Conservation (phyloP, 2,113 vertebrate species). For the Emberiza fucata region DNA sequence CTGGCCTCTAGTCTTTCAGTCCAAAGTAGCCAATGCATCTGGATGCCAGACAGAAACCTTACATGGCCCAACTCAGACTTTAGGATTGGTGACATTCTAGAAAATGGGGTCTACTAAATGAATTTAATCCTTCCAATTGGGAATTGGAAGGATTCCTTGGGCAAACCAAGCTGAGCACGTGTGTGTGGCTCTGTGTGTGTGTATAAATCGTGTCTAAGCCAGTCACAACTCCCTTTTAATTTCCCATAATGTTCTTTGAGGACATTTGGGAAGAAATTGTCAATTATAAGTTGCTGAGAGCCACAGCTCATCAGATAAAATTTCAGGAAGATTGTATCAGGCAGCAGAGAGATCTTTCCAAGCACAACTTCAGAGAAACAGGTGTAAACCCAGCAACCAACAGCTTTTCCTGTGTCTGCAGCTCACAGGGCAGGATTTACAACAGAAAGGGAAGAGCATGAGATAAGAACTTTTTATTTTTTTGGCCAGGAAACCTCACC, state of each 20-base stretch:
- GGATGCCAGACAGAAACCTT: background rate
- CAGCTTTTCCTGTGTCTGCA: background rate
- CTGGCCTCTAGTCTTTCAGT: background rate
- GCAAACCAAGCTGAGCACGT: background rate
- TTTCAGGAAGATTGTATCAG: background rate
- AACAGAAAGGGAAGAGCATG: background rate
- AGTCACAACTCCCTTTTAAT: background rate
- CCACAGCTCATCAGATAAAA: background rate
- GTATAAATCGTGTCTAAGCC: background rate
- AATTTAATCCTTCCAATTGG: background rate
- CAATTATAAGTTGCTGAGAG: background rate
- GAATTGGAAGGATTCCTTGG: too few species aligned
- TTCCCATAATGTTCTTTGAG: background rate
- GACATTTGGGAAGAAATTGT: background rate
- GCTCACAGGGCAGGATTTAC: background rate
- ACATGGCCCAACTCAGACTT: background rate
- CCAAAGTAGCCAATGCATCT: background rate
- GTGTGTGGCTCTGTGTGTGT: background rate
- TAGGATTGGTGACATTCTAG: background rate
- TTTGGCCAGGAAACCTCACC: background rate
- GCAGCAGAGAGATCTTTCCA: background rate
- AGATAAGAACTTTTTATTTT: background rate
- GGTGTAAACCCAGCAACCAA: background rate
- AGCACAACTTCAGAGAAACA: background rate
- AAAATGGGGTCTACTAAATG: background rate